Conservation (phyloP, 2,888 invertebrate species). For the Cephus pulcher region DNA sequence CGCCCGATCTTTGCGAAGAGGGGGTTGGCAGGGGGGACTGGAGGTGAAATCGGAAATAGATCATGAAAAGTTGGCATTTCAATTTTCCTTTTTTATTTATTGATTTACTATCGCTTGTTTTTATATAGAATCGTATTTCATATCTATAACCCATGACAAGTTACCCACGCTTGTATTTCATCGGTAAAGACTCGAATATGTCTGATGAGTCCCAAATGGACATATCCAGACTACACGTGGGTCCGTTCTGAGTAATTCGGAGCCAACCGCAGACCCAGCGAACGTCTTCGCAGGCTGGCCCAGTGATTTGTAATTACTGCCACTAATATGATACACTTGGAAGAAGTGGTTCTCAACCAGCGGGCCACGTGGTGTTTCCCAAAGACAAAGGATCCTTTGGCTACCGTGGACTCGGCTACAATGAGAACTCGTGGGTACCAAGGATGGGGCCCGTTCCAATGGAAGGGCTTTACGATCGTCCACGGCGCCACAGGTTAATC, state of each 20-base stretch:
- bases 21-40: no score
- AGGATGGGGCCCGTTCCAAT: slow-evolving; percentile 32
- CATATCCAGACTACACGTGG: background rate
- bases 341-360: slow-evolving; percentile 36
- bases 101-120: background rate
- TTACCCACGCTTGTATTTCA: background rate
- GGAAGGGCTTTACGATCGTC: slow-evolving; percentile 49
- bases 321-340: slow-evolving; percentile 45
- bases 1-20: background rate
- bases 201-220: background rate
- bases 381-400: slow-evolving; percentile 18
- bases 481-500: slow-evolving; percentile 57
- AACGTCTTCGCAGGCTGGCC: slow-evolving; percentile 33
- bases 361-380: background rate
- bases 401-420: background rate
- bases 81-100: background rate
- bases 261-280: background rate
- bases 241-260: background rate
- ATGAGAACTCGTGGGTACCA: slow-evolving; percentile 1
- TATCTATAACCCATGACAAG: background rate
- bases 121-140: background rate
- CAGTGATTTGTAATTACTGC: slow-evolving; percentile 53
- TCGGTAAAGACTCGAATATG: background rate
- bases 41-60: background rate
- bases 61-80: background rate